A percentile compares a stretch with the other conserved stretches of the same genome.
Evolutionary conservation across 2,113 vertebrate species (phyloP).

Genomic region (Agapornis roseicollis): DNA sequence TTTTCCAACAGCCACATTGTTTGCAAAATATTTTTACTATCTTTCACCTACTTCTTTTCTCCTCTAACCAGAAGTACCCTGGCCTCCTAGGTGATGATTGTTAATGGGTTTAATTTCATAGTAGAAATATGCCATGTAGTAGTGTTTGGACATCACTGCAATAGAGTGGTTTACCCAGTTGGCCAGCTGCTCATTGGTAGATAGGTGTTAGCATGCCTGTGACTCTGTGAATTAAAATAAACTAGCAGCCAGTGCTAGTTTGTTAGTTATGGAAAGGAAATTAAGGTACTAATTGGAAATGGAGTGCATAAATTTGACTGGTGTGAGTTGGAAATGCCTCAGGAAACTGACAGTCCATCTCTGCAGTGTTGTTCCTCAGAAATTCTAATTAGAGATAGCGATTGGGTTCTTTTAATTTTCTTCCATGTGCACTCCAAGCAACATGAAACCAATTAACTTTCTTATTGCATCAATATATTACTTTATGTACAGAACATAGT

Average conservation of each 20-base stretch:
- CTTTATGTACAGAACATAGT: background rate
- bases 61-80: background rate
- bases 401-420: conserved; percentile 23
- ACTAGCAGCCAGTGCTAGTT: background rate
- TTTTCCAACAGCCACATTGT: background rate
- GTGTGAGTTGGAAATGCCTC: background rate
- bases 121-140: background rate
- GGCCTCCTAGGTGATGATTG: background rate
- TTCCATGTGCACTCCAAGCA: conserved; percentile 5
- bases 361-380: background rate
- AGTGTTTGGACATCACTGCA: background rate
- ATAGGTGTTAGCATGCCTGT: background rate
- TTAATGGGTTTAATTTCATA: background rate
- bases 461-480: conserved; percentile 31
- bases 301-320: background rate
- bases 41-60: background rate
- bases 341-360: background rate
- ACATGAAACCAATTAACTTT: conserved; percentile 64
- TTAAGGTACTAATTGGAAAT: background rate
- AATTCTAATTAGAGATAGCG: conserved; percentile 60
- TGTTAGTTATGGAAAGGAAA: background rate
- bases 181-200: background rate
- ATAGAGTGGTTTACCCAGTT: background rate
- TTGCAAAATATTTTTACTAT: background rate
- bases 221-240: background rate